A percentile compares a stretch with the other conserved stretches of the same genome.
These are phyloP conservation scores for Piezodorus guildinii DNA, from an alignment of 1,140 invertebrate species.

Conservation along the genomic window DNA sequence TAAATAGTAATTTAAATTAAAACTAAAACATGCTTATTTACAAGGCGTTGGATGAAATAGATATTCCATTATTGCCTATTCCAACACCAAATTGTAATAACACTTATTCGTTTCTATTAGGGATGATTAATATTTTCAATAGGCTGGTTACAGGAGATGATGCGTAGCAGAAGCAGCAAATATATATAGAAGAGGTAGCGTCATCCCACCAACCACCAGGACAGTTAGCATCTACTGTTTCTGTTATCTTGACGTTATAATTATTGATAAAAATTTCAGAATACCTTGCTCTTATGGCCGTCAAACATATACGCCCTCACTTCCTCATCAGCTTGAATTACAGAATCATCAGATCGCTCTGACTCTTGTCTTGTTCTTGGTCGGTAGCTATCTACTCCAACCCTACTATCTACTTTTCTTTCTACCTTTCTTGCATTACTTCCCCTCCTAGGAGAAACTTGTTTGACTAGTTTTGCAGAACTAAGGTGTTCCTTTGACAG, in stretches of 20 bases:
- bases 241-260: too few species aligned
- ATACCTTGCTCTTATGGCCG: slow-evolving; percentile 30
- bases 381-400: background rate
- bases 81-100: too few species aligned
- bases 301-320: slow-evolving; percentile 22
- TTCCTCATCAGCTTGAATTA: slow-evolving; percentile 20
- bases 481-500: slow-evolving; percentile 20
- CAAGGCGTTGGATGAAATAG: too few species aligned
- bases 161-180: too few species aligned
- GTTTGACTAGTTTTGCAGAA: slow-evolving; percentile 19
- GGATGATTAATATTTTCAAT: too few species aligned
- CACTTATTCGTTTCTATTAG: too few species aligned
- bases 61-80: too few species aligned
- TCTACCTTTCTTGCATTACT: background rate
- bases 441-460: slow-evolving; percentile 9
- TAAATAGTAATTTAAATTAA: too few species aligned
- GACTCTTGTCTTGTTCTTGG: slow-evolving; percentile 4
- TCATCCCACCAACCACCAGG: background rate
- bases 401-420: background rate
- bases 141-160: too few species aligned
- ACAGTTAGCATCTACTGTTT: slow-evolving; percentile 15
- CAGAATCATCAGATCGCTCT: slow-evolving; percentile 18
- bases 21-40: too few species aligned
- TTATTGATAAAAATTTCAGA: background rate
- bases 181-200: background rate